A percentile compares a stretch with the other conserved stretches of the same genome.
Evolutionary conservation across 2,797 vertebrate species (phyloP).

Genomic region (Zonotrichia albicollis): DNA sequence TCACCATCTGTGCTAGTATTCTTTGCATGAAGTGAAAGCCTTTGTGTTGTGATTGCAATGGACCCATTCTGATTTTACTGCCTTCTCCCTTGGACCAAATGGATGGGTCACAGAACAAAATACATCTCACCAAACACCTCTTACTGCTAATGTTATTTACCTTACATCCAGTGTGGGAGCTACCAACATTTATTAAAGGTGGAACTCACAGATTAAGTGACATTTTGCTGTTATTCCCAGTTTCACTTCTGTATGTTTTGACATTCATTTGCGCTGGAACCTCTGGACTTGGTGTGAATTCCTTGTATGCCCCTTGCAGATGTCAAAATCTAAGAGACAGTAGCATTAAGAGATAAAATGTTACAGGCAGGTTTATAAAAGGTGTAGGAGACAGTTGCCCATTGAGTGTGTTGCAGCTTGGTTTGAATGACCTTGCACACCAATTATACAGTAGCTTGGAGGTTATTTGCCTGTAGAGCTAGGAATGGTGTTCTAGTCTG

Average conservation of each 20-base stretch:
- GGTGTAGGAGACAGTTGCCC: neutral
- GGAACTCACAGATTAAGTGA: neutral
- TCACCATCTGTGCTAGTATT: conserved; percentile 63
- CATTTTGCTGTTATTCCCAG: neutral
- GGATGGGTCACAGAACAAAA: neutral
- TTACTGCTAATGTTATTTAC: neutral
- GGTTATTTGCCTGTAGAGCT: neutral
- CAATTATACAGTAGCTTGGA: neutral
- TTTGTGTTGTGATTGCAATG: neutral
- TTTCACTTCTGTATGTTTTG: neutral
- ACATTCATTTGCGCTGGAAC: neutral
- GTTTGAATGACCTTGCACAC: neutral
- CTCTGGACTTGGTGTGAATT: neutral
- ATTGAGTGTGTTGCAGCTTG: neutral
- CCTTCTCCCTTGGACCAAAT: neutral
- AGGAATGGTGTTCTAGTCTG: neutral
- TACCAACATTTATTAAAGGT: neutral
- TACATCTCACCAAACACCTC: neutral
- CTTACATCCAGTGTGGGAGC: neutral
- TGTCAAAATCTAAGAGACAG: neutral
- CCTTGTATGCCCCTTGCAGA: neutral
- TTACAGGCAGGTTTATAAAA: neutral
- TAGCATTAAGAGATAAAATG: neutral
- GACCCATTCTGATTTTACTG: neutral
- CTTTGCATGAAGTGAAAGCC: conserved; percentile 1